Percentiles rank a stretch among this genome's conserved stretches.
These are phyloP conservation scores for Python bivittatus DNA, from an alignment of 2,113 vertebrate species.

Conservation along the genomic window DNA sequence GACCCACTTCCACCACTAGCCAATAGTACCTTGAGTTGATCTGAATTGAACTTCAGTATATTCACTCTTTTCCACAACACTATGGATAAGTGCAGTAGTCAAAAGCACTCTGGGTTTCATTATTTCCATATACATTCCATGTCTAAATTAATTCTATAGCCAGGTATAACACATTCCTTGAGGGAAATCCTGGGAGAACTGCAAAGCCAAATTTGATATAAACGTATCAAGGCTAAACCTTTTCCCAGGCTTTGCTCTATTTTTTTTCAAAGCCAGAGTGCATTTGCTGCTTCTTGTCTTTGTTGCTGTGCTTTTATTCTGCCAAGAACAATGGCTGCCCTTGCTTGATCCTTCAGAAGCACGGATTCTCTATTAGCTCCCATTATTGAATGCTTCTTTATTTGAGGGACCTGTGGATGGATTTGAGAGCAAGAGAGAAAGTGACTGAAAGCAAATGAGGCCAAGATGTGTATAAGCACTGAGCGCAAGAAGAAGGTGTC, in stretches of 20 bases:
- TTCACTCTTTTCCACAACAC: background rate
- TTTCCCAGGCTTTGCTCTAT: background rate
- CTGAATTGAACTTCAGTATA: background rate
- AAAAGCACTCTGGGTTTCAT: background rate
- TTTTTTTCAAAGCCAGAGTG: background rate
- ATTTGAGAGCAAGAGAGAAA: slow-evolving; percentile 7
- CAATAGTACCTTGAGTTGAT: background rate
- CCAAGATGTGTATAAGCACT: slow-evolving; percentile 29
- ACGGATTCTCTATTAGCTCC: background rate
- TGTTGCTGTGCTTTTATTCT: background rate
- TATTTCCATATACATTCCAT: background rate
- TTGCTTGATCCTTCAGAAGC: slow-evolving; percentile 8
- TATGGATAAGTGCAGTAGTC: background rate
- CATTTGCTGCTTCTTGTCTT: slow-evolving; percentile 13
- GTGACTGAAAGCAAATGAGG: slow-evolving; percentile 55
- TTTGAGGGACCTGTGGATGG: fast-evolving
- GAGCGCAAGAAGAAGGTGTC: slow-evolving; percentile 81
- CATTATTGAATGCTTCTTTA: background rate
- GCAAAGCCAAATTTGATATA: background rate
- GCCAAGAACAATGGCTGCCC: slow-evolving; percentile 26
- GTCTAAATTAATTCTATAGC: background rate
- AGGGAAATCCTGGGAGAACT: background rate
- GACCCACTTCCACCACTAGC: background rate
- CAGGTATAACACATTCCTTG: background rate
- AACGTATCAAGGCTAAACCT: background rate